These are phyloP conservation scores for Sympetrum striolatum DNA, from an alignment of 2,888 invertebrate species.

Conservation along the genomic window DNA sequence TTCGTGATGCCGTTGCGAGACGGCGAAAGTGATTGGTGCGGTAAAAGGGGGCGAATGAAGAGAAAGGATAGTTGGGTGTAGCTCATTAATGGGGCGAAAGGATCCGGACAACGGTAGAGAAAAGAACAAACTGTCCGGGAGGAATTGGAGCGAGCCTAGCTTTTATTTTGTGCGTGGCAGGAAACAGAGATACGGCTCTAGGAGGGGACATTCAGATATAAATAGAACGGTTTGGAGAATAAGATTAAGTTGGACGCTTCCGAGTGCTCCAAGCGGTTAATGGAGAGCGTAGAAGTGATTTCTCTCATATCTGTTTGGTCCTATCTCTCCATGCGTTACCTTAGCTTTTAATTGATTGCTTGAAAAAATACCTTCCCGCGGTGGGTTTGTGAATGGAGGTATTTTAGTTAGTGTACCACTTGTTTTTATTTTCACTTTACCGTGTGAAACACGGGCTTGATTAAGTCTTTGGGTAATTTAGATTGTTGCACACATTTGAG, in stretches of 20 bases:
- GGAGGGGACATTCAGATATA: background rate
- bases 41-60: background rate
- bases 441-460: too few relatives aligned
- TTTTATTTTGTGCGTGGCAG: background rate
- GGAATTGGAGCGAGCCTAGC: background rate
- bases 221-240: background rate
- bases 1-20: background rate
- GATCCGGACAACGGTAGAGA: background rate
- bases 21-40: background rate
- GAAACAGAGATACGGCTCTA: background rate
- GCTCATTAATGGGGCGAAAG: background rate
- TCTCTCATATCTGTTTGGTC: too few relatives aligned
- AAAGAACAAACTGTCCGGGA: background rate
- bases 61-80: background rate
- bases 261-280: background rate
- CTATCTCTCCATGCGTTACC: too few relatives aligned
- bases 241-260: background rate
- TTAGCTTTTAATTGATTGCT: too few relatives aligned
- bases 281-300: background rate
- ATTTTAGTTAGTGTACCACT: too few relatives aligned
- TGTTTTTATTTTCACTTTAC: too few relatives aligned
- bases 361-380: too few relatives aligned
- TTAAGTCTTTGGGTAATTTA: too few relatives aligned
- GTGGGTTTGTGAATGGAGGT: too few relatives aligned
- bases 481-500: too few relatives aligned